A percentile compares a stretch with the other conserved stretches of the same genome.
Conservation (phyloP, 1,140 invertebrate species). For the Philotrypesis tridentata region DNA sequence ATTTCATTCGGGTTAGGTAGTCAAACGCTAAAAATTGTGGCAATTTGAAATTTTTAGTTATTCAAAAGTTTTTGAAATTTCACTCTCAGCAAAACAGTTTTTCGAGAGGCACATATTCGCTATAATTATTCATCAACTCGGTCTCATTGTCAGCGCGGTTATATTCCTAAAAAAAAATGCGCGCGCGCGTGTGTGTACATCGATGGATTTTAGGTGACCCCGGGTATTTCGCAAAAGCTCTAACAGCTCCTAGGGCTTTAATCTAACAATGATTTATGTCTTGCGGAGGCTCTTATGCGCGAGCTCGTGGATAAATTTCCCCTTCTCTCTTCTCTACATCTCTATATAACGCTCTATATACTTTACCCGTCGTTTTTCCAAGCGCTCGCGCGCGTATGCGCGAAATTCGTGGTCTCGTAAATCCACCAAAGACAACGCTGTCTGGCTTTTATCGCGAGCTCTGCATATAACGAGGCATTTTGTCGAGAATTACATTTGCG, state of each 20-base stretch:
- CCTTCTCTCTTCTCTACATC: not conserved
- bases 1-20: too few relatives aligned
- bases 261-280: constrained; percentile 72
- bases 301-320: not conserved
- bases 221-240: constrained; percentile 62
- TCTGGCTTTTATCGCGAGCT: not conserved
- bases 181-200: too few relatives aligned
- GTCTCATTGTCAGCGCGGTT: not conserved
- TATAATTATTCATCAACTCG: not conserved
- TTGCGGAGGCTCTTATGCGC: constrained; percentile 64
- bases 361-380: not conserved
- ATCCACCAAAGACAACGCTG: constrained; percentile 23
- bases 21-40: too few relatives aligned
- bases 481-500: constrained; percentile 3
- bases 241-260: constrained; percentile 65
- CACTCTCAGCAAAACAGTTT: too few relatives aligned
- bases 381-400: not conserved
- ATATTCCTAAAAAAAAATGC: not conserved
- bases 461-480: not conserved
- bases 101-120: too few relatives aligned
- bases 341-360: not conserved
- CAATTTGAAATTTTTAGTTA: too few relatives aligned
- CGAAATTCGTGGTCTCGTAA: constrained; percentile 19
- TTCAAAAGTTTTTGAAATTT: not conserved
- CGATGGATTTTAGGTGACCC: constrained; percentile 67